Evolutionary conservation across 1,140 invertebrate genomes (phyloP).

Genomic region (Drosophila suzukii): DNA sequence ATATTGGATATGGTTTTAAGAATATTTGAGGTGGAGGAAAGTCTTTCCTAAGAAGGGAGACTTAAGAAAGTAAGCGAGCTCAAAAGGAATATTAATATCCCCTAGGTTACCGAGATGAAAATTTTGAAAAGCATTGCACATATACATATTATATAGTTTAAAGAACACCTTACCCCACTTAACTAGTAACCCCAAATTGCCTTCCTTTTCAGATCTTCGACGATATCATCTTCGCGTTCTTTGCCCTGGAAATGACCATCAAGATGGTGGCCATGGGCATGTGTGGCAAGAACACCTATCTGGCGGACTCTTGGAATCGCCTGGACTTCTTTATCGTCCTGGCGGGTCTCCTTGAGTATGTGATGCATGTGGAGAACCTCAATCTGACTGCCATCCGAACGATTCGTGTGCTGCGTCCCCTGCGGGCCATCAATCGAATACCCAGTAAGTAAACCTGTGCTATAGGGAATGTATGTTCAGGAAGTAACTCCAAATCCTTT

Average conservation of each 20-base stretch:
- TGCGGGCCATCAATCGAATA: conserved; percentile 99
- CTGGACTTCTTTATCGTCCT: conserved; percentile 99
- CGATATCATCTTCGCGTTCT: conserved; percentile 99
- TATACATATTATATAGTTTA: too few relatives aligned
- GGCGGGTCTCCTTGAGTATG: conserved; percentile 97
- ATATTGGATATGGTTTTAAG: too few relatives aligned
- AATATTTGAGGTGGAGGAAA: too few relatives aligned
- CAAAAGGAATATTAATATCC: too few relatives aligned
- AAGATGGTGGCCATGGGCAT: conserved; percentile 99
- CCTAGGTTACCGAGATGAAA: too few relatives aligned
- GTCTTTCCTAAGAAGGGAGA: too few relatives aligned
- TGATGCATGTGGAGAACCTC: conserved; percentile 97
- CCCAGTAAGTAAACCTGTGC: conserved; percentile 92
- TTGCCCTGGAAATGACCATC: conserved; percentile 97
- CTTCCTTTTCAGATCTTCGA: conserved; percentile 91
- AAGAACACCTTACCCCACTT: too few relatives aligned
- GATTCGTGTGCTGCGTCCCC: conserved; percentile 97
- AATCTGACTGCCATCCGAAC: conserved; percentile 99
- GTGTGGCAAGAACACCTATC: conserved; percentile 96
- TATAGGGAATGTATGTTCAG: too few relatives aligned
- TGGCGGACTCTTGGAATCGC: conserved; percentile 99
- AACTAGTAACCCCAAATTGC: neutral
- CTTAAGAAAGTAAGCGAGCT: too few relatives aligned
- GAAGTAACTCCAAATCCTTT: neutral
- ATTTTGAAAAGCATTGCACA: too few relatives aligned